Conservation (phyloP, 2,113 vertebrate genomes). For the Corynorhinus townsendii region DNA sequence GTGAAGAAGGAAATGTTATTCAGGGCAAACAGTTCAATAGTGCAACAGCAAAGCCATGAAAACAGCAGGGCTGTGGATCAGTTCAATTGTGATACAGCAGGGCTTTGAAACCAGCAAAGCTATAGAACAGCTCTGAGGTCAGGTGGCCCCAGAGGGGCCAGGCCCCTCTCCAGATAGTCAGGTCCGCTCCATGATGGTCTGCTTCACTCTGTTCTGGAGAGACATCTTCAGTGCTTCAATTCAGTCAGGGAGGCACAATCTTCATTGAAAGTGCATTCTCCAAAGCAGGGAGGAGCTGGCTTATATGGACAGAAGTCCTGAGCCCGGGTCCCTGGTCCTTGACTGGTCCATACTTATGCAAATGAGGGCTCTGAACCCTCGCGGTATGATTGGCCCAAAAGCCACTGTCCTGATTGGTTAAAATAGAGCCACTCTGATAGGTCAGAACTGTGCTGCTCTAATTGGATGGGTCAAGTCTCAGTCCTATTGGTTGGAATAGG, state of each 20-base stretch:
- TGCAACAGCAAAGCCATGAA: neutral
- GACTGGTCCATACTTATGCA: neutral
- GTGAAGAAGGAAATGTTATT: neutral
- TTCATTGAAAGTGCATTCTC: neutral
- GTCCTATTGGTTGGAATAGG: neutral
- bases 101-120: neutral
- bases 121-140: neutral
- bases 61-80: neutral
- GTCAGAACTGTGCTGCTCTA: neutral
- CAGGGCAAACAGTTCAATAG: neutral
- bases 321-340: neutral
- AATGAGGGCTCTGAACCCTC: neutral
- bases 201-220: neutral
- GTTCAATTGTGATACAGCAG: neutral
- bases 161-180: neutral
- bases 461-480: neutral
- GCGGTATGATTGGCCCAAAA: neutral
- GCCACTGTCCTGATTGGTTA: neutral
- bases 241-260: neutral
- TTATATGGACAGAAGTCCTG: neutral
- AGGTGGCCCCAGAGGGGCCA: neutral
- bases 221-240: neutral
- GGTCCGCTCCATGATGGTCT: neutral
- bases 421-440: neutral
- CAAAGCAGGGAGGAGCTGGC: neutral